A percentile compares a stretch with the other conserved stretches of the same genome.
phyloP scores from a whole-genome alignment of 2,888 invertebrate genomes.

The Leucophenga montana region DNA sequence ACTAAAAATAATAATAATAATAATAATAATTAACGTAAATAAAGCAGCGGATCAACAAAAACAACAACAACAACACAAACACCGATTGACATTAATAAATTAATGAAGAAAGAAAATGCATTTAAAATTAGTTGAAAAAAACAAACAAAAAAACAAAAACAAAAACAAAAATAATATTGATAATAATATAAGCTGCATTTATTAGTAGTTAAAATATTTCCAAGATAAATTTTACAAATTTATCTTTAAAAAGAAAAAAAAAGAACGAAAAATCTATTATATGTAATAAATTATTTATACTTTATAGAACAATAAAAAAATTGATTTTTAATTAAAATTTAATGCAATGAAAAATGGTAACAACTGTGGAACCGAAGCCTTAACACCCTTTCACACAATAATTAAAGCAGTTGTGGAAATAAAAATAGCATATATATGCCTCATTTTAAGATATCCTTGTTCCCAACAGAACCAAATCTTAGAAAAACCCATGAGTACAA shows the following conservation, averaged over 20 bases:
- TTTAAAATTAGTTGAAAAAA: conserved; percentile 53
- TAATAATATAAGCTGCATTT: conserved; percentile 70
- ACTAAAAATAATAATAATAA: conserved; percentile 32
- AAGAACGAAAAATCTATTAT: conserved; percentile 19
- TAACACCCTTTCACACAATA: no score
- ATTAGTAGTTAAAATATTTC: conserved; percentile 66
- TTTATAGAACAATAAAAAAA: conserved; percentile 50
- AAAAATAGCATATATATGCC: no score
- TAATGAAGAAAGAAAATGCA: conserved; percentile 20
- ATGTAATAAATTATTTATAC: conserved; percentile 56
- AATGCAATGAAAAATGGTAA: not conserved
- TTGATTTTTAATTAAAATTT: conserved; percentile 34
- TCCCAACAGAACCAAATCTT: no score
- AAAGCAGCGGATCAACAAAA: conserved; percentile 33
- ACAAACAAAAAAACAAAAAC: no score
- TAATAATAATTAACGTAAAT: conserved; percentile 39
- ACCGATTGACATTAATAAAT: conserved; percentile 28
- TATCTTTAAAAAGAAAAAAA: conserved; percentile 24
- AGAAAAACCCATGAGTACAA: no score
- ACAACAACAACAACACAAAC: conserved; percentile 26
- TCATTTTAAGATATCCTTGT: no score
- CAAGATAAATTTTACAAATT: conserved; percentile 38
- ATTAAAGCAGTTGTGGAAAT: no score
- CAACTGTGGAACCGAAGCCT: no score
- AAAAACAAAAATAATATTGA: conserved; percentile 43